phyloP scores from a whole-genome alignment of 2,797 vertebrate species.

The Artibeus jamaicensis region DNA sequence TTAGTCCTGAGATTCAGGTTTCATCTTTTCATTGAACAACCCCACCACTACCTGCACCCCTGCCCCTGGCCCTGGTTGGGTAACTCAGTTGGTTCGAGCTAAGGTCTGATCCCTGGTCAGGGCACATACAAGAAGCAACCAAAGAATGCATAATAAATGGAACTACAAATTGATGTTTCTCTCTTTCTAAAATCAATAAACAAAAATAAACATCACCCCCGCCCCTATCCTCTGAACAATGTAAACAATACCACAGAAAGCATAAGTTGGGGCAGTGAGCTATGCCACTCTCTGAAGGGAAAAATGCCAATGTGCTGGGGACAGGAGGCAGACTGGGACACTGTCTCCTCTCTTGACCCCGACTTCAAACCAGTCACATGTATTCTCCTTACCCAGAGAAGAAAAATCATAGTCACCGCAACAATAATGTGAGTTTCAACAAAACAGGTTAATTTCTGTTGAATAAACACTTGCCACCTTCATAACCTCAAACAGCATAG shows the following conservation, averaged over 20 bases:
- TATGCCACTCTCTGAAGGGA: not conserved
- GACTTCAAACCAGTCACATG: not conserved
- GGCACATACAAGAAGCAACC: not conserved
- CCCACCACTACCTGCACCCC: rapidly evolving
- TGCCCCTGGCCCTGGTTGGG: not conserved
- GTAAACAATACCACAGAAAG: not conserved
- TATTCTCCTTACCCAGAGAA: not conserved
- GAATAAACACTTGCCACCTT: not conserved
- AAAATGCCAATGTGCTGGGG: not conserved
- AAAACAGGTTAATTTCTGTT: not conserved
- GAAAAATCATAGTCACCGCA: not conserved
- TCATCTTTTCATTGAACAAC: conserved; percentile 7
- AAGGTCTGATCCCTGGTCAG: not conserved
- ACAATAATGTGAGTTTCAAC: not conserved
- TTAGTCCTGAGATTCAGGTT: not conserved
- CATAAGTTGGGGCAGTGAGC: not conserved
- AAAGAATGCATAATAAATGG: not conserved
- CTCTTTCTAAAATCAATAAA: not conserved
- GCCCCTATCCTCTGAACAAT: not conserved
- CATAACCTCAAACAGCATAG: not conserved
- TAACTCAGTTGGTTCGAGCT: not conserved
- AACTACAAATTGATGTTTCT: not conserved
- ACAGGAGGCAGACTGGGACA: not conserved
- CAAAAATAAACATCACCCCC: not conserved
- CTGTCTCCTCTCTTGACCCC: not conserved